Percentiles rank a stretch among this genome's conserved stretches.
Evolutionary conservation across 1,140 invertebrate species (phyloP).

Genomic region (Macrostomum lignano): DNA sequence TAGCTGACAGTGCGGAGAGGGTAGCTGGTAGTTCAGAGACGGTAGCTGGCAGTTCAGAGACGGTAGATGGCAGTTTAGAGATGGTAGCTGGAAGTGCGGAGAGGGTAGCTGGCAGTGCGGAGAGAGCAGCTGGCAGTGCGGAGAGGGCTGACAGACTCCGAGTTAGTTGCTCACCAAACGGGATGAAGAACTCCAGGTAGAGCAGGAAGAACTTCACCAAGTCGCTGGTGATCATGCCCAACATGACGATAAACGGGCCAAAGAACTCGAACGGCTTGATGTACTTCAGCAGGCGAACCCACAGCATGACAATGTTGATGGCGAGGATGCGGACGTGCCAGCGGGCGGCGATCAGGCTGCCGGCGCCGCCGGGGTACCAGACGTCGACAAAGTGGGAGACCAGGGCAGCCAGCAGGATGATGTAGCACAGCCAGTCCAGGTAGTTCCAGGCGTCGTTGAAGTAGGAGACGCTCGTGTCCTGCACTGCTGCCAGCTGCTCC

Average conservation of each 20-base stretch:
- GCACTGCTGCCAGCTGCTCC: no score
- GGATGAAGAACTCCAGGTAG: constrained; percentile 21
- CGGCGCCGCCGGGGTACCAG: constrained; percentile 7
- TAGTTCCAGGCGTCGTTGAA: constrained; percentile 23
- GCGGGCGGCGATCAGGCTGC: constrained; percentile 13
- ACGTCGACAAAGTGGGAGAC: constrained; percentile 18
- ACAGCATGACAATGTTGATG: constrained; percentile 20
- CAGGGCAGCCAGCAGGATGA: constrained; percentile 13
- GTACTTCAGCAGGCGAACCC: constrained; percentile 21
- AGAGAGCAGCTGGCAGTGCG: no score
- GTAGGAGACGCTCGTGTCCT: no score
- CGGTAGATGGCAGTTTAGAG: no score
- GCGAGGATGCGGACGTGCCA: constrained; percentile 17
- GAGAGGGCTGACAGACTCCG: no score
- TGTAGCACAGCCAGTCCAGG: constrained; percentile 23
- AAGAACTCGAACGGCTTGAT: constrained; percentile 14
- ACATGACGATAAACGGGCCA: constrained; percentile 25
- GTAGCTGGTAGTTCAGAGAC: no score
- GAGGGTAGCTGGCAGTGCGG: no score
- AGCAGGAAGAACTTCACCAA: constrained; percentile 16
- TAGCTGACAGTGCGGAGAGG: no score
- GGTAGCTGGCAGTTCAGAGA: no score
- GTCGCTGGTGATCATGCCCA: constrained; percentile 18
- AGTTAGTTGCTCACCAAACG: constrained; percentile 20
- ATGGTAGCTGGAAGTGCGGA: no score